phyloP scores from a whole-genome alignment of 2,113 vertebrate genomes.

The Caranx ignobilis region DNA sequence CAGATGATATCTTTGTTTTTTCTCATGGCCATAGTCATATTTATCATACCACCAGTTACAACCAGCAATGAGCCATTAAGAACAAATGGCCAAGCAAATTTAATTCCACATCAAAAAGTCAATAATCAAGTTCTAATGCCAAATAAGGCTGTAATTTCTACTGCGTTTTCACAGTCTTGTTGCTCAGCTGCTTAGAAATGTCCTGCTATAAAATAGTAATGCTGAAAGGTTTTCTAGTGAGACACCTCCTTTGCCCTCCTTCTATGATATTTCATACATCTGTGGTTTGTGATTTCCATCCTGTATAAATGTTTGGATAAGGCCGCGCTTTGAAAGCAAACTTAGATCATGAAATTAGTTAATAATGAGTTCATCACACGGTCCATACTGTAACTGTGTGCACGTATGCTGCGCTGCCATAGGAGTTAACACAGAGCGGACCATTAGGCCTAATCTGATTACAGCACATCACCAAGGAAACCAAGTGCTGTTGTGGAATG shows the following conservation, averaged over 20 bases:
- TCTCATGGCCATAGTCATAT: background rate
- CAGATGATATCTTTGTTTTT: background rate
- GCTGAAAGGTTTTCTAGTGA: slow-evolving; percentile 2
- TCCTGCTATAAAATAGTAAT: slow-evolving; percentile 5
- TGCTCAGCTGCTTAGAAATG: slow-evolving; percentile 27
- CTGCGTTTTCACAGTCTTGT: slow-evolving; percentile 34
- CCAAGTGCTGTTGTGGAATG: slow-evolving; percentile 52
- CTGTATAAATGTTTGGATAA: slow-evolving; percentile 43
- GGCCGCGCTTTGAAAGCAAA: slow-evolving; percentile 1
- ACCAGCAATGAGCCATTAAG: slow-evolving; percentile 15
- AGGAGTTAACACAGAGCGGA: slow-evolving; percentile 30
- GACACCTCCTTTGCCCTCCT: slow-evolving; percentile 5
- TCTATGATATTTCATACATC: slow-evolving; percentile 26
- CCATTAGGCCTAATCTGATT: slow-evolving; percentile 67
- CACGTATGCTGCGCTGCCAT: slow-evolving; percentile 27
- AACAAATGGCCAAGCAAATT: background rate
- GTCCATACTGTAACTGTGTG: slow-evolving; percentile 32
- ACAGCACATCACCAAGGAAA: slow-evolving; percentile 58
- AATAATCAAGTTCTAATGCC: slow-evolving; percentile 24
- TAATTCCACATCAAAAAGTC: slow-evolving; percentile 12
- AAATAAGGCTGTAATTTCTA: slow-evolving; percentile 50
- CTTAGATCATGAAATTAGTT: slow-evolving; percentile 33
- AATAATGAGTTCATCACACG: slow-evolving; percentile 53
- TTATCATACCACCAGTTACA: background rate
- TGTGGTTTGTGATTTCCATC: slow-evolving; percentile 14